Conservation (phyloP, 2,797 vertebrate genomes). For the Sebastes ruberrimus region DNA sequence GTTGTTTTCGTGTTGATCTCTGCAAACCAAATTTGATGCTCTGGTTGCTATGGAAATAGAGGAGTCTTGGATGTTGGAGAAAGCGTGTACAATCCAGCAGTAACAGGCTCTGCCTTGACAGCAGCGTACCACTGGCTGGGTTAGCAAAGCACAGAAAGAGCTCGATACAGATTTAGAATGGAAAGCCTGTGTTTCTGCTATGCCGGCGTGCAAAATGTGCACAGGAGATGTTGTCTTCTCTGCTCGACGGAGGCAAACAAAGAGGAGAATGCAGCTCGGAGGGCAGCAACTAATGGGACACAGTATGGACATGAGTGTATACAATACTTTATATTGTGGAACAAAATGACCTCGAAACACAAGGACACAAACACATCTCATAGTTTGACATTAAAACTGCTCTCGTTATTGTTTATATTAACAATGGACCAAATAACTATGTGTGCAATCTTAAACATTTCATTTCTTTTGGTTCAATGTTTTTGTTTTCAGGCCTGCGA, state of each 20-base stretch:
- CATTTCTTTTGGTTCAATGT: not conserved
- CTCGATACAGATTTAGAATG: constrained; percentile 42
- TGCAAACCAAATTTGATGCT: constrained; percentile 16
- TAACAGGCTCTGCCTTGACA: constrained; percentile 31
- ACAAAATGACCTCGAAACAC: not conserved
- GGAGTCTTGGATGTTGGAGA: constrained; percentile 16
- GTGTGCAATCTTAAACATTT: not conserved
- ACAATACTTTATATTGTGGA: not conserved
- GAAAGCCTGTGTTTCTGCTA: constrained; percentile 21
- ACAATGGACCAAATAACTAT: not conserved
- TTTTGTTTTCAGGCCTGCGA: not conserved
- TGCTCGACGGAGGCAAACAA: constrained; percentile 3
- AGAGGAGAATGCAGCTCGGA: not conserved
- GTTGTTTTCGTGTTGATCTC: constrained; percentile 8
- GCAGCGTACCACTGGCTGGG: constrained; percentile 3
- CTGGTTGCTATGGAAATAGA: constrained; percentile 44
- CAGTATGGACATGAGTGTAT: not conserved
- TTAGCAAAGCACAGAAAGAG: constrained; percentile 37
- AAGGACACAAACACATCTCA: not conserved
- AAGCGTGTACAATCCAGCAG: constrained; percentile 16
- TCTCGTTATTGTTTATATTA: not conserved
- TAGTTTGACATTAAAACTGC: not conserved
- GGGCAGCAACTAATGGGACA: not conserved
- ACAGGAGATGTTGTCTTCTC: constrained; percentile 5
- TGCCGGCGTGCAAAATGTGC: not conserved